Evolutionary conservation across 2,888 invertebrate species (phyloP), one percentile per base, ranked within the genome.

Genomic region (Xestia ashworthii): DNA sequence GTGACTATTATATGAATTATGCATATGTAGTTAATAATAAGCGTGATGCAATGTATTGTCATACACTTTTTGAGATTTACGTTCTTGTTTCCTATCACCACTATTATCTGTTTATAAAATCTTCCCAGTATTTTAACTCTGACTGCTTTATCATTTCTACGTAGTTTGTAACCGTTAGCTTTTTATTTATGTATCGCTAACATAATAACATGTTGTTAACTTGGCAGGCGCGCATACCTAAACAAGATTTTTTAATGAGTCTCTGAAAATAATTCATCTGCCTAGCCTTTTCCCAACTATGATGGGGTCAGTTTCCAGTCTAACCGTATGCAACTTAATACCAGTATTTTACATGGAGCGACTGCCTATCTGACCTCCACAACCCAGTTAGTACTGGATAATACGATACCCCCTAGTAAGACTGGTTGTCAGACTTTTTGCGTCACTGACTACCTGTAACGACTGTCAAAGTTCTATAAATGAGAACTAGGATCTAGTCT

Each of bases 21-120:
- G 32, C 32, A 32, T 32, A 32, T 32, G 32, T 55, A 62, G 44
- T 65, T 80, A 38, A 46, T 25, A 44, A 16, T 25, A n/a, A n/a
- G 16, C 11, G 38, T 80, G 75, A 80, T 44, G 58, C 65, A 80
- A 65, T 75, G 55, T 66, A 41, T 80, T 68, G 55, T 69, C 44
- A 74, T 50, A 44, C 41, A 6, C 55, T 22, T 38, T 60, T 25
- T 69, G 44, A 50, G 25, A 65, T 75, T 58, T 68, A n/a, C 58
- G 50, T 11, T 67, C 14, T 41, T 46, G 4, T 80, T 69, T 66
- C 58, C 69, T 65, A 25, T 50, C 55, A 44, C 25, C 38, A 65
- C 22, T 32, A 32, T 44, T 69, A 69, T 79, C 68, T 65, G n/a
- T 55, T 48, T 74, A 44, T 44, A 44, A 44, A 44, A 66, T 75